Evolutionary conservation across 2,797 vertebrate species (phyloP), one percentile per base, ranked within the genome.

Genomic region (Sparus aurata): DNA sequence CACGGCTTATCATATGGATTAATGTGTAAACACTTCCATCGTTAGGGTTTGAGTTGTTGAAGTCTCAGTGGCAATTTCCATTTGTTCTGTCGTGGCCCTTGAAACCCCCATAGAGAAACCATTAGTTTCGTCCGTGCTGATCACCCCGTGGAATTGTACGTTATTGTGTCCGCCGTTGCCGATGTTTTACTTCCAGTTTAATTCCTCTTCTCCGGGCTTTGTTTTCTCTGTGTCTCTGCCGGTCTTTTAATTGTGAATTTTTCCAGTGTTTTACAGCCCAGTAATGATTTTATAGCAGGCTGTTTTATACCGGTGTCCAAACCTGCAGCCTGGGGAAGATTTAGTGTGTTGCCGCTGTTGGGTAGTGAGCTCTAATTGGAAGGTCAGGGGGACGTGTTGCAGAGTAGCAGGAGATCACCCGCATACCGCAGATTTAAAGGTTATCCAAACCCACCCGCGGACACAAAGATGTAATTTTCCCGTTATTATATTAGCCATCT

Each of bases 401-500:
- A 87, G 88, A 88, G 84, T 87, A 90, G 88, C 88, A 82, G 85
- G 88, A 91, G 87, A 89, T 93, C 89, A 91, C 83, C 86, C 69
- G 79, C 87, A 86, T 90, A 89, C 66, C 79, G 75, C 87, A 89
- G 94, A 96, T 96, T 95, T 96, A 93, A 94, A 97, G 95, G 95
- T 97, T 97, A 96, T 93, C 94, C 91, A 96, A 96, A 95, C 92
- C 83, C 95, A 92, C 89, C 90, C 83, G 77, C 89, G 86, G 92
- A 93, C 93, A 94, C 94, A 92, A 93, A 94, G 84, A 90, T 83
- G 73, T 87, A 65, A 86, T 87, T 87, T 84, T 72, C 50, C 57
- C 75, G 83, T 89, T 79, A 84, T 91, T 91, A 63, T 89, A 85
- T 79, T 75, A 78, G 72, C 80, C 79, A 82, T 91, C 84, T 83